These are phyloP conservation scores for Archegozetes longisetosus DNA, from an alignment of 1,140 invertebrate species.

Conservation along the genomic window DNA sequence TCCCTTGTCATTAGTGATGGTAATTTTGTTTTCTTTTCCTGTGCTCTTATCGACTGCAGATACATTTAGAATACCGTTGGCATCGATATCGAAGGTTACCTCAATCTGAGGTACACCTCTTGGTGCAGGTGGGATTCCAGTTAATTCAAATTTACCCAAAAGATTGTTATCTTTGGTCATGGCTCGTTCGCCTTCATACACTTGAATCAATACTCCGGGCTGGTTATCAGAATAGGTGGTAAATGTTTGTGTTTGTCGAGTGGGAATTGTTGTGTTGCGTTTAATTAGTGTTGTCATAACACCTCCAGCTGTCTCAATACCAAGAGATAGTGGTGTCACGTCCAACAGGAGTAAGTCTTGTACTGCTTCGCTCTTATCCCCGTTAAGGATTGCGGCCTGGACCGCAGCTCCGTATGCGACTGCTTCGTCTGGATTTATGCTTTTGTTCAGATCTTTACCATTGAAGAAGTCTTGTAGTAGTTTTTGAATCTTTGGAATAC, in stretches of 20 bases:
- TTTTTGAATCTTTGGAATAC: conserved; percentile 95
- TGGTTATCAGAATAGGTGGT: conserved; percentile 95
- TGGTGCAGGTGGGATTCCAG: conserved; percentile 42
- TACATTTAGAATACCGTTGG: conserved; percentile 34
- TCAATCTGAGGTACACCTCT: conserved; percentile 40
- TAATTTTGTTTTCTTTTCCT: conserved; percentile 94
- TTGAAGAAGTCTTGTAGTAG: conserved; percentile 53
- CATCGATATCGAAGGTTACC: conserved; percentile 33
- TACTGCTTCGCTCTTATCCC: conserved; percentile 82
- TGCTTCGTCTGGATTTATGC: conserved; percentile 86
- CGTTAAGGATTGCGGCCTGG: conserved; percentile 61
- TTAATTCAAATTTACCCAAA: conserved; percentile 41
- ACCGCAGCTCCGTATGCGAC: conserved; percentile 65
- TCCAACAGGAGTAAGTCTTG: conserved; percentile 80
- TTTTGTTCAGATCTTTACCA: conserved; percentile 92
- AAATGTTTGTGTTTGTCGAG: conserved; percentile 88
- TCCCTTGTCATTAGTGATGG: conserved; percentile 95
- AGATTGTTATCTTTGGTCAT: conserved; percentile 45
- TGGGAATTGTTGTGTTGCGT: conserved; percentile 88
- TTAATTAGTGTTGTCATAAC: conserved; percentile 92
- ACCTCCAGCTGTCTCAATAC: conserved; percentile 92
- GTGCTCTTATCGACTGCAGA: conserved; percentile 49
- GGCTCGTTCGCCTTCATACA: conserved; percentile 41
- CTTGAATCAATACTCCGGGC: conserved; percentile 73
- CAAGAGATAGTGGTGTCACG: conserved; percentile 81